A percentile compares a stretch with the other conserved stretches of the same genome.
These are phyloP conservation scores for Papilio helenus DNA, from an alignment of 1,140 invertebrate species.

Conservation along the genomic window DNA sequence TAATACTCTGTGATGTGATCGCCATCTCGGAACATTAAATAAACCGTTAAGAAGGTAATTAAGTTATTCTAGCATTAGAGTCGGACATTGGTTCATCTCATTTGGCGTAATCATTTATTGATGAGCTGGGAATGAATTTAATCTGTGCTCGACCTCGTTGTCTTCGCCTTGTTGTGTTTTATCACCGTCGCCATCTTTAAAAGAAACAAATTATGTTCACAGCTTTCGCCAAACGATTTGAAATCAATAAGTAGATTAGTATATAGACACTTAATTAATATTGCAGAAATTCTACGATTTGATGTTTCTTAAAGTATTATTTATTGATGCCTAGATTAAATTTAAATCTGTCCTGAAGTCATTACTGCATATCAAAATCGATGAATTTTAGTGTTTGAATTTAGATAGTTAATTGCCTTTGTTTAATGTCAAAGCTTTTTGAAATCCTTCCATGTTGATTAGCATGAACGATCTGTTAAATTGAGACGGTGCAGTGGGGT, in stretches of 20 bases:
- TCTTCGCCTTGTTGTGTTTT: constrained; percentile 22
- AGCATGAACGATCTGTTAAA: not conserved
- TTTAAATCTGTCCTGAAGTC: no score
- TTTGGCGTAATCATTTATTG: constrained; percentile 20
- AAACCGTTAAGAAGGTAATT: constrained; percentile 21
- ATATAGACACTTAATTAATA: not conserved
- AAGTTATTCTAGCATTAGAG: constrained; percentile 24
- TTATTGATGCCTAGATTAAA: not conserved
- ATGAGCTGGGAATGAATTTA: constrained; percentile 28
- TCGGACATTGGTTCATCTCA: constrained; percentile 10
- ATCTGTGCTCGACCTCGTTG: constrained; percentile 2
- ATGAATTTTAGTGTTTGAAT: no score
- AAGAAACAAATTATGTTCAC: not conserved
- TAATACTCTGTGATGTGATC: not conserved
- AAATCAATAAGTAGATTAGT: not conserved
- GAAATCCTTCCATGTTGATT: not conserved
- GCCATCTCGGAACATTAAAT: constrained; percentile 23
- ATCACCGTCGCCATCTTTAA: constrained; percentile 32
- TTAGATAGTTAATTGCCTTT: not conserved
- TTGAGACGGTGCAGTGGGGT: not conserved
- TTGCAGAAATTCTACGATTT: not conserved
- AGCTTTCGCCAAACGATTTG: not conserved
- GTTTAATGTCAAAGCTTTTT: not conserved
- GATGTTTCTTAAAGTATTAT: not conserved
- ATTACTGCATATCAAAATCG: no score